Evolutionary conservation across 2,113 vertebrate species (phyloP).

Genomic region (Chinchilla lanigera): DNA sequence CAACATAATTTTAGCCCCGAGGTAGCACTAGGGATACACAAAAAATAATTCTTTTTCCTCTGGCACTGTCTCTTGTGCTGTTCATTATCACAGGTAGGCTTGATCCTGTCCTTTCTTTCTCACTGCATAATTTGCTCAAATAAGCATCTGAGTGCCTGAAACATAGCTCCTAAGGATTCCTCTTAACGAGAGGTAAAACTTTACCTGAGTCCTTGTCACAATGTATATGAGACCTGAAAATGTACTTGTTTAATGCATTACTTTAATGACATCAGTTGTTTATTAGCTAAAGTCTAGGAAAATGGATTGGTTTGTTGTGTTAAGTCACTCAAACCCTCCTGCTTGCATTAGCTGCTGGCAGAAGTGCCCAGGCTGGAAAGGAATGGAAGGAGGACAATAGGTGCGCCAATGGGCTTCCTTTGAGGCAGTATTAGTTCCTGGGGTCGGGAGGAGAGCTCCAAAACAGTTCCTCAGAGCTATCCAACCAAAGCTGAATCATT

Average conservation of each 20-base stretch:
- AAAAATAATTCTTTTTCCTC: neutral
- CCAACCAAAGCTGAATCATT: neutral
- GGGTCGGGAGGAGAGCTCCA: neutral
- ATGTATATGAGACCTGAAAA: neutral
- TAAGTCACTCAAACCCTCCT: neutral
- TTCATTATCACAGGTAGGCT: neutral
- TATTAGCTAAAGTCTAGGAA: neutral
- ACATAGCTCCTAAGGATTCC: neutral
- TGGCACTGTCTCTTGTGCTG: neutral
- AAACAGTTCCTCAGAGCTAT: neutral
- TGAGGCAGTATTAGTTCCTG: neutral
- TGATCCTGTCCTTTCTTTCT: neutral
- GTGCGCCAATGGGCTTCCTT: neutral
- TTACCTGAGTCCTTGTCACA: neutral
- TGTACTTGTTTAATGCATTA: neutral
- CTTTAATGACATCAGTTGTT: neutral
- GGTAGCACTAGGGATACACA: neutral
- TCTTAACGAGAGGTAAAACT: slow-evolving; percentile 4
- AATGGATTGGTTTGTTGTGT: neutral
- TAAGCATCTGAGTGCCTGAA: neutral
- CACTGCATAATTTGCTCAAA: neutral
- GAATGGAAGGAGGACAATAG: neutral
- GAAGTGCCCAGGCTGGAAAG: neutral
- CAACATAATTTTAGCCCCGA: neutral
- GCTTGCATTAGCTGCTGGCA: neutral